Percentiles rank a stretch among this genome's conserved stretches.
phyloP scores from a whole-genome alignment of 30 jellyfish, hydroid and myxozoan genomes.

The Pseudorhiza aurosa region DNA sequence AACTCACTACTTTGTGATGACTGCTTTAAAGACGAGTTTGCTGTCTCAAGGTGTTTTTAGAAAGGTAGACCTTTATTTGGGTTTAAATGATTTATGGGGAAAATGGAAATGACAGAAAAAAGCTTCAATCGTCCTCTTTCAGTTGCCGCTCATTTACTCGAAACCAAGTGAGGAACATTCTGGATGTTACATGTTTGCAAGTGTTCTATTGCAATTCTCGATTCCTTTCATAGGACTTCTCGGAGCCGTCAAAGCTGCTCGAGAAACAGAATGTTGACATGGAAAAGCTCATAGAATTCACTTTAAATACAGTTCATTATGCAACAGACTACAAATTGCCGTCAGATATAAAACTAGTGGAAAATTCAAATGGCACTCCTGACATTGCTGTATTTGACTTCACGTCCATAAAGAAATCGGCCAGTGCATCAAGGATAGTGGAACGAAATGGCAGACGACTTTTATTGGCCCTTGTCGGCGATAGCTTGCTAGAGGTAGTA shows the following conservation, averaged over 20 bases:
- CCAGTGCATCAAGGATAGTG: slow-evolving; percentile 91
- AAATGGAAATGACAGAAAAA: no score
- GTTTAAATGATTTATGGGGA: no score
- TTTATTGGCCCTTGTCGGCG: slow-evolving; percentile 94
- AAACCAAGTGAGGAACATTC: no score
- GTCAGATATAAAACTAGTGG: slow-evolving; percentile 56
- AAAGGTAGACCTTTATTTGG: slow-evolving; percentile 58
- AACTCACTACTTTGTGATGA: slow-evolving; percentile 98
- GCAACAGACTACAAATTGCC: slow-evolving; percentile 98
- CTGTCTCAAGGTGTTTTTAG: slow-evolving; percentile 75
- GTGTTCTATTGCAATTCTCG: no score
- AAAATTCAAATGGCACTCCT: slow-evolving; percentile 87
- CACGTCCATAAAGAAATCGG: slow-evolving; percentile 94
- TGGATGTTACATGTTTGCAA: no score
- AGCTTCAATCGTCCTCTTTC: no score
- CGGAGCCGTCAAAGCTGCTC: slow-evolving; percentile 84
- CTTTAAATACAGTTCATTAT: slow-evolving; percentile 85
- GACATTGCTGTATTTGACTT: slow-evolving; percentile 97
- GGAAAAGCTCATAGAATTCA: slow-evolving; percentile 69
- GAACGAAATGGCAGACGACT: slow-evolving; percentile 89
- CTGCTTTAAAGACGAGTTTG: slow-evolving; percentile 89
- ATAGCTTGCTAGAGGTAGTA: slow-evolving; percentile 88
- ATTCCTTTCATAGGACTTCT: slow-evolving; percentile 61
- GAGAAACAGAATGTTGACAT: slow-evolving; percentile 79
- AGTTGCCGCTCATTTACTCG: no score